Evolutionary conservation across 2,797 vertebrate genomes (phyloP), one percentile per base, ranked within the genome.

Genomic region (Acanthis flammea): DNA sequence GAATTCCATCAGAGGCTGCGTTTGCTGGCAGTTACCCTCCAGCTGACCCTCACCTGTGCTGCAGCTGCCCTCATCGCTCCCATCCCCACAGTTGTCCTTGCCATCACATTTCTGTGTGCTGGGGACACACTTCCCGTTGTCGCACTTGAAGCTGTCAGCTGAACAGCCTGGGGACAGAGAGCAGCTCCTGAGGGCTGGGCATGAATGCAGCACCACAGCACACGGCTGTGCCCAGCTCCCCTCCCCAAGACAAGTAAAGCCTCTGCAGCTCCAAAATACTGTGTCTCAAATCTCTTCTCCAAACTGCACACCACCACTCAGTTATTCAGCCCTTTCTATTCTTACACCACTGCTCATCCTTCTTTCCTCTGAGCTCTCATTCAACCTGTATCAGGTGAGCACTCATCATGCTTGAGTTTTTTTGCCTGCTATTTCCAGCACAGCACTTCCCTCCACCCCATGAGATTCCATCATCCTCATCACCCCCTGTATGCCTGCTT

Each of bases 51-150:
- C 82, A 92, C 91, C 88, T 3, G 5, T 37, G 10, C 24, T 5
- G 53, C 99, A 99, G 12, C 94, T 30, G 1, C 98, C 96, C 95
- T 99, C 99, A 3, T 99, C 99, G 0, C 98, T 98, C 3, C 98
- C 97, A 0, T 99, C 99, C 0, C 97, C 98, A 14, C 99, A 99
- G 98, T 99, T 77, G 1, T 98, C 90, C 2, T 4, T 95, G 15
- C 98, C 97, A 0, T 99, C 97, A 6, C 99, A 99, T 63, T 85
- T 96, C 70, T 88, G 97, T 19, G 97, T 96, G 57, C 85, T 57
- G 0, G 97, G 98, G 70, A 99, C 19, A 80, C 99, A 99, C 21
- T 98, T 98, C 4, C 96, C 97, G 0, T 98, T 98, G 50, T 25
- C 21, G 21, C 99, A 99, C 18, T 66, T 96, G 33, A 99, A 58